Base-by-base conservation (phyloP, 2,113 vertebrate genomes). In the Corythoichthys intestinalis region DNA sequence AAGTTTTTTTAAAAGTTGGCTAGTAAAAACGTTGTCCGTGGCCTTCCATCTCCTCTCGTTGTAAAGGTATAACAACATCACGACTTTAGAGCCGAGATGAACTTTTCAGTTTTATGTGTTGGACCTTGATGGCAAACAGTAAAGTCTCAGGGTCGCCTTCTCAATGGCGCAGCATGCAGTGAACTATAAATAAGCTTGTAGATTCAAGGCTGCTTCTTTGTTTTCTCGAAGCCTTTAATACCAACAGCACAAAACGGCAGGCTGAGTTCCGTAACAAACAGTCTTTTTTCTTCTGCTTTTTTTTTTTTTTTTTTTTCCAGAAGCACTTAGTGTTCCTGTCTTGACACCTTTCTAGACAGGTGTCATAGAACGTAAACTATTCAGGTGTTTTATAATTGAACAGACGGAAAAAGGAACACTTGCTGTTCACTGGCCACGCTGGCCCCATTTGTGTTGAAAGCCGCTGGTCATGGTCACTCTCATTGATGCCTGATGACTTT, bases 51-150 rank as follows among this genome's bases (percentile, higher is more conserved):
- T 74, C 35, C 58, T 61, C 63, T 46, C 67, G 34, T 71, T 78
- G 58, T 79, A 77, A 75, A 80, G 67, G 64, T 77, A 76, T 37
- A 58, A 75, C 71, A 67, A 60, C 69, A 75, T 81, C 52, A 13
- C 37, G 28, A 66, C 85, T 84, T 88, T 70, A 85, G 75, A 85
- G 86, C 67, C 65, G 66, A 80, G 78, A 88, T 89, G 89, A 91
- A 90, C 88, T 91, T 91, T 90, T 84, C 46, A 1, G 38, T 81
- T 91, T 91, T 83, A 91, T 82, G 81, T 82, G 74, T 81, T 70
- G 59, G 70, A 75, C 78, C 72, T 79, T 88, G 82, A 90, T 78
- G 83, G 85, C 73, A 61, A 71, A 73, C 75, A 75, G 77, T 90
- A 89, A 91, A 90, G 79, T 88, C 74, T 86, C 74, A 83, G 85